phyloP scores from a whole-genome alignment of 1,140 invertebrate species.

The Drosophila pallidifrons region DNA sequence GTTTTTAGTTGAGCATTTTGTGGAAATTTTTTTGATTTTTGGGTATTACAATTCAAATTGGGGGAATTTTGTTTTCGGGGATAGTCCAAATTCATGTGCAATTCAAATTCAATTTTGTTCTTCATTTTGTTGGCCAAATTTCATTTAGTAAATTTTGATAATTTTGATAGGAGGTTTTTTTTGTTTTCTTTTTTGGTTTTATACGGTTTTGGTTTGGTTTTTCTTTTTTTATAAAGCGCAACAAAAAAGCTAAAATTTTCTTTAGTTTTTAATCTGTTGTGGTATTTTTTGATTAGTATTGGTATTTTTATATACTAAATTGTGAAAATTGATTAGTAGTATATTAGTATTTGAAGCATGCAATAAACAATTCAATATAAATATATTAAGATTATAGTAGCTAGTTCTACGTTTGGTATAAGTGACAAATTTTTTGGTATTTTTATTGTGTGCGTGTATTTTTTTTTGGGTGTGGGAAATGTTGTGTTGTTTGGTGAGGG shows the following conservation, averaged over 20 bases:
- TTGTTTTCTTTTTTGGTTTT: conserved; percentile 17
- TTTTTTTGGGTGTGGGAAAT: not conserved
- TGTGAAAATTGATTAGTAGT: conserved; percentile 27
- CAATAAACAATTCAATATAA: conserved; percentile 6
- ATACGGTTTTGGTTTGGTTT: conserved; percentile 18
- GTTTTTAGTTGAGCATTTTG: conserved; percentile 1
- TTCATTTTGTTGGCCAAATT: conserved; percentile 37
- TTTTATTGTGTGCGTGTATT: not conserved
- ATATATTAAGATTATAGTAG: not conserved
- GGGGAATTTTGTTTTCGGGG: conserved; percentile 30
- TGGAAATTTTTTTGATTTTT: not conserved
- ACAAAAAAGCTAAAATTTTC: conserved; percentile 43
- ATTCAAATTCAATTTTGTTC: conserved; percentile 40
- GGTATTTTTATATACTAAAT: conserved; percentile 20
- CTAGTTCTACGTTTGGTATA: conserved; percentile 3
- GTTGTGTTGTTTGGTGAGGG: not conserved
- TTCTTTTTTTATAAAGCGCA: conserved; percentile 59
- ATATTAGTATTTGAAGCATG: conserved; percentile 18
- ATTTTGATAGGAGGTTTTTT: conserved; percentile 13
- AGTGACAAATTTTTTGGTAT: not conserved
- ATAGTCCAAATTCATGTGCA: conserved; percentile 52
- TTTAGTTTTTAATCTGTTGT: conserved; percentile 32
- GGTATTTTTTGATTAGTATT: conserved; percentile 30
- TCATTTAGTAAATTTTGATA: conserved; percentile 56
- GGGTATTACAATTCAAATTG: conserved; percentile 32